phyloP scores from a whole-genome alignment of 1,140 invertebrate genomes.

The Nephotettix cincticeps region DNA sequence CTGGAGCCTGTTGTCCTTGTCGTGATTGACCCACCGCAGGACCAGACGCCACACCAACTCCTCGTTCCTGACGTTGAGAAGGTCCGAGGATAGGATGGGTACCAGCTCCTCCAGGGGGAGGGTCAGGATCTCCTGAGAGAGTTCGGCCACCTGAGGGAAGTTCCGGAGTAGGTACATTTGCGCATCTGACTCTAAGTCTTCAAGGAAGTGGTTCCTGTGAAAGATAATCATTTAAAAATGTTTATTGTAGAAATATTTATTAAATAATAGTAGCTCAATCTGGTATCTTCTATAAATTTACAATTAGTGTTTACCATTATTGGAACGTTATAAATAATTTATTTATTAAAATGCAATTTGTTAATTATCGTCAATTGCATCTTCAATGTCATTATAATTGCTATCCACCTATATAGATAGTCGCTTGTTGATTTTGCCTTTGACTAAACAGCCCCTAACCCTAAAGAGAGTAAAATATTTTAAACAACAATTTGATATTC shows the following conservation, averaged over 20 bases:
- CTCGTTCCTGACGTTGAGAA: conserved; percentile 63
- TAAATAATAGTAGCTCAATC: background rate
- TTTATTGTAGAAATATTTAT: background rate
- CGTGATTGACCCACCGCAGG: conserved; percentile 62
- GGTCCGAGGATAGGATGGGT: conserved; percentile 67
- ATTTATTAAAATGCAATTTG: too few relatives aligned
- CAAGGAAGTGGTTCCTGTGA: conserved; percentile 64
- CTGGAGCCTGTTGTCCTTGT: conserved; percentile 59
- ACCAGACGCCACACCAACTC: conserved; percentile 65
- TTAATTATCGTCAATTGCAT: background rate
- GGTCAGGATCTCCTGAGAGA: conserved; percentile 70
- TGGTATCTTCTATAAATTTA: background rate
- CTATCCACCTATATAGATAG: too few relatives aligned
- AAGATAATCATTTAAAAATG: conserved; percentile 7
- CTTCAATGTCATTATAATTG: too few relatives aligned
- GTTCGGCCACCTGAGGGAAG: conserved; percentile 61
- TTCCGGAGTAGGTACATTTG: conserved; percentile 70
- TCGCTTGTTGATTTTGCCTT: too few relatives aligned
- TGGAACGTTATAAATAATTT: background rate
- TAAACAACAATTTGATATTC: too few relatives aligned
- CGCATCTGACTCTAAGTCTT: conserved; percentile 64
- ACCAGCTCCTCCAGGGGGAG: conserved; percentile 66
- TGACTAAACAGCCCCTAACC: too few relatives aligned
- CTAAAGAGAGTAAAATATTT: too few relatives aligned
- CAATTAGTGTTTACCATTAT: background rate